Evolutionary conservation across 2,113 vertebrate genomes (phyloP).

Genomic region (Picathartes gymnocephalus): DNA sequence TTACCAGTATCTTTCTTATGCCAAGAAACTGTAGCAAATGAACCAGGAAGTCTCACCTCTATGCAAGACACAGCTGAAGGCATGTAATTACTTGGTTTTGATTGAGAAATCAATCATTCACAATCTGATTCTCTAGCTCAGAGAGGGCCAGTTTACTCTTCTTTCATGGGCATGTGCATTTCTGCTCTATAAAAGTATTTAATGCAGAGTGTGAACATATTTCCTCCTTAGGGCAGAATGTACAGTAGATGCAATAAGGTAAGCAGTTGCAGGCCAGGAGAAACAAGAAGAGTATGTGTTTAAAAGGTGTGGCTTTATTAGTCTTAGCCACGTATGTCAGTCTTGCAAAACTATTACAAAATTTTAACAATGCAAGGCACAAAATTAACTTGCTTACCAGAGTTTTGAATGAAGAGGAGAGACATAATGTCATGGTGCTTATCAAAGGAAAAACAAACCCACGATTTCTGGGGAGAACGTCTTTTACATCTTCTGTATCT

Average conservation of each 20-base stretch:
- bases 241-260: background rate
- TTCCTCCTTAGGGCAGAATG: background rate
- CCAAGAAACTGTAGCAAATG: slow-evolving; percentile 17
- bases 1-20: slow-evolving; percentile 50
- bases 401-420: background rate
- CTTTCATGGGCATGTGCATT: background rate
- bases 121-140: background rate
- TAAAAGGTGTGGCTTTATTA: background rate
- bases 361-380: background rate
- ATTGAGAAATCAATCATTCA: background rate
- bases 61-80: slow-evolving; percentile 47
- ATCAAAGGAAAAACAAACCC: slow-evolving; percentile 25
- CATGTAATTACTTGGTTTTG: slow-evolving; percentile 15
- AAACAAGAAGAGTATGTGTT: background rate
- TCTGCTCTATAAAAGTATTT: background rate
- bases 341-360: slow-evolving; percentile 31
- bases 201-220: background rate
- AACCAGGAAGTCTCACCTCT: slow-evolving; percentile 38
- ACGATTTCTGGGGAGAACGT: background rate
- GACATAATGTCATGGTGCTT: background rate
- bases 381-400: background rate
- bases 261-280: background rate
- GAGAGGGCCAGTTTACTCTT: background rate
- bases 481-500: background rate
- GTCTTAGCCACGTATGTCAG: background rate